Conservation (phyloP, 1,140 invertebrate genomes). For the Chrysomallon squamiferum region DNA sequence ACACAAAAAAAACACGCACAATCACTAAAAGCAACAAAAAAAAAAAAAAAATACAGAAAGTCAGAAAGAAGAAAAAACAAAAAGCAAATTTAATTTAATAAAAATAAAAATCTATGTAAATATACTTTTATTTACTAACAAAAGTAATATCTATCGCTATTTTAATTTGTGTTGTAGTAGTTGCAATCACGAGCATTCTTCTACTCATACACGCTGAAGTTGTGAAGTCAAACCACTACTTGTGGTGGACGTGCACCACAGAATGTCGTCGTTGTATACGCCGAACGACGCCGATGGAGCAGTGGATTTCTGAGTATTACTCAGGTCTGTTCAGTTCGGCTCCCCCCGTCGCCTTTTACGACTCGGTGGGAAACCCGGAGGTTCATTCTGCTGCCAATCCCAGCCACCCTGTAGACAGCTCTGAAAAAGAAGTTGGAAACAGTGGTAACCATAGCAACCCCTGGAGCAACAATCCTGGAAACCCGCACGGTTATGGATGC, state of each 20-base stretch:
- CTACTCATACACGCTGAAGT: no score
- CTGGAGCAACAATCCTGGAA: neutral
- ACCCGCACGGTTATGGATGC: neutral
- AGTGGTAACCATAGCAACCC: neutral
- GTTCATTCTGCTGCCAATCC: neutral
- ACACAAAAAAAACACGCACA: no score
- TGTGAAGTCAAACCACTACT: neutral
- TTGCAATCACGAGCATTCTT: no score
- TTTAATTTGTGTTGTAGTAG: no score
- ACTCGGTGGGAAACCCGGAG: neutral
- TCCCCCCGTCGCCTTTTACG: neutral
- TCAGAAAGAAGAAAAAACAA: no score
- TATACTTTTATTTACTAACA: no score
- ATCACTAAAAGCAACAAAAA: no score
- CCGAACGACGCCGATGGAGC: neutral
- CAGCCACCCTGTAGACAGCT: neutral
- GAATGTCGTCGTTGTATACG: neutral
- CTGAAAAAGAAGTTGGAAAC: neutral
- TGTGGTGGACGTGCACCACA: neutral
- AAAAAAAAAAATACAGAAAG: no score
- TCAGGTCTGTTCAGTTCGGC: neutral
- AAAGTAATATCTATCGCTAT: no score
- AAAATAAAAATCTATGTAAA: no score
- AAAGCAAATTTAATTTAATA: no score
- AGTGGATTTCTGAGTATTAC: slow-evolving; percentile 5